Conservation (phyloP, 2,113 vertebrate genomes). For the Hydropotes inermis region DNA sequence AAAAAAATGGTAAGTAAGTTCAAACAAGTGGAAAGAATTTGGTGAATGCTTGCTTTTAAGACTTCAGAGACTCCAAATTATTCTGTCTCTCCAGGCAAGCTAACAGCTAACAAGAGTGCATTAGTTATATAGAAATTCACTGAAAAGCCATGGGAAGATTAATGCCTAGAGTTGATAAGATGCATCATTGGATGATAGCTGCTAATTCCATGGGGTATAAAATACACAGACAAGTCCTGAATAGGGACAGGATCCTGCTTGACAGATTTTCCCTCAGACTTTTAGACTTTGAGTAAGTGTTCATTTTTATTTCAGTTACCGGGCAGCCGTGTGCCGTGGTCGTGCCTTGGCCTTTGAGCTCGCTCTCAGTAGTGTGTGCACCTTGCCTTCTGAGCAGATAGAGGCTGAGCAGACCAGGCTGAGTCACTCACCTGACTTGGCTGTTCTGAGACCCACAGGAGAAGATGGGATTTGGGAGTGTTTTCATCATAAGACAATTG, state of each 20-base stretch:
- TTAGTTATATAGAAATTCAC: conserved; percentile 1
- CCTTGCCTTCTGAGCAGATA: not conserved
- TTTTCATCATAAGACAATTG: not conserved
- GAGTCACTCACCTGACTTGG: not conserved
- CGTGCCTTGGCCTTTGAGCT: not conserved
- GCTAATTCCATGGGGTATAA: not conserved
- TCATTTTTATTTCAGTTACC: not conserved
- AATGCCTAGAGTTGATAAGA: conserved; percentile 3
- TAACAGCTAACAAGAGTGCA: not conserved
- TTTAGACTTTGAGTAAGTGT: not conserved
- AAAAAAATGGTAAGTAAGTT: conserved; percentile 54
- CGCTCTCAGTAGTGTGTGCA: not conserved
- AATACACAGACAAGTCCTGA: not conserved
- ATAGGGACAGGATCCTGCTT: not conserved
- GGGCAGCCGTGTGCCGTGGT: not conserved
- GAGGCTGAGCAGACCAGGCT: not conserved
- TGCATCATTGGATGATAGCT: not conserved
- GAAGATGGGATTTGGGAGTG: not conserved
- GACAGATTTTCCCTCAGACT: not conserved
- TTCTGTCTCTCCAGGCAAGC: not conserved
- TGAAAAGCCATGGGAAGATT: not conserved
- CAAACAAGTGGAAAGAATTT: conserved; percentile 63
- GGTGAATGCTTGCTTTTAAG: conserved; percentile 53
- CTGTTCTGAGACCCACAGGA: not conserved
- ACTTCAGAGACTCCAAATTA: conserved; percentile 24